Conservation (phyloP, 2,888 invertebrate genomes). For the Amblyjoppa fuscipennis region DNA sequence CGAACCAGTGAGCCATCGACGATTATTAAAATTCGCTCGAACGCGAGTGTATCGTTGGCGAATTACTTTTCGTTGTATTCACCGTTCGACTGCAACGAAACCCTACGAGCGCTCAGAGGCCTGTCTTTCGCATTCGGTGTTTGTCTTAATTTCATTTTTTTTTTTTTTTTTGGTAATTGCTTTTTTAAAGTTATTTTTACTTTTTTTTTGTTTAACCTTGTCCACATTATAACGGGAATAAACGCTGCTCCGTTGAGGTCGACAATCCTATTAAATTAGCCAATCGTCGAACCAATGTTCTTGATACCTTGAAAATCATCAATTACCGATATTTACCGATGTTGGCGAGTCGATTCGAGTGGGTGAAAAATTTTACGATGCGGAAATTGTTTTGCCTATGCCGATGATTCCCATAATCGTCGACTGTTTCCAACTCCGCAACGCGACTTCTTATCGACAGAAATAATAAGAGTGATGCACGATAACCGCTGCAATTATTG, state of each 20-base stretch:
- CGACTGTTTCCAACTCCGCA: not conserved
- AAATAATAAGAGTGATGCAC: not conserved
- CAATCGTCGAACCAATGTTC: no score
- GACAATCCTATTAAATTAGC: no score
- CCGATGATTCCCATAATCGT: not conserved
- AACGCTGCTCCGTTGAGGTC: no score
- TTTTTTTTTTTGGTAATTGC: no score
- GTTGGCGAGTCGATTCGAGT: no score
- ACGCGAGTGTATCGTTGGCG: not conserved
- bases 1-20: not conserved
- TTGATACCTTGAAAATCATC: no score
- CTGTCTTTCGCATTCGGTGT: constrained; percentile 7
- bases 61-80: not conserved
- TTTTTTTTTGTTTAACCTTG: no score
- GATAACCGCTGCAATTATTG: not conserved
- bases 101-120: constrained; percentile 55
- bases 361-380: no score
- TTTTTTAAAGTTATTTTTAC: no score
- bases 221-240: no score
- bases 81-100: constrained; percentile 52
- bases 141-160: not conserved
- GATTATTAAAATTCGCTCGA: constrained; percentile 13
- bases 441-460: not conserved
- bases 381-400: no score
- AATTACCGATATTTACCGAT: no score